These are phyloP conservation scores for Troides aeacus DNA, from an alignment of 2,888 invertebrate species.

Conservation along the genomic window DNA sequence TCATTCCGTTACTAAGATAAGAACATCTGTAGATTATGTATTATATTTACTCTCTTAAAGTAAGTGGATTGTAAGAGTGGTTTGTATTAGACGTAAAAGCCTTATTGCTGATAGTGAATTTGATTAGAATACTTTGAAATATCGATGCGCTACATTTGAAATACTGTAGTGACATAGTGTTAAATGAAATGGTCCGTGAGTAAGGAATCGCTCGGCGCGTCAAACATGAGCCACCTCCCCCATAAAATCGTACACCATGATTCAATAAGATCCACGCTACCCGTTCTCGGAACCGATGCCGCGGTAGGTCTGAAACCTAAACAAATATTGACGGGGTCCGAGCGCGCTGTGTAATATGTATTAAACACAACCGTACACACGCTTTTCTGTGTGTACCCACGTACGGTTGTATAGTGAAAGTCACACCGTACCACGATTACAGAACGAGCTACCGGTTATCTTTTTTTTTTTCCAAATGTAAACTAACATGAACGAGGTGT, in stretches of 20 bases:
- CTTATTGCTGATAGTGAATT: too few species aligned
- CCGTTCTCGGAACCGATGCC: slow-evolving; percentile 46
- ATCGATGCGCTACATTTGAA: too few species aligned
- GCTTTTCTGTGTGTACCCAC: slow-evolving; percentile 35
- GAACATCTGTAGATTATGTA: too few species aligned
- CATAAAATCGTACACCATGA: slow-evolving; percentile 32
- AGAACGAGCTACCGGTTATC: slow-evolving; percentile 26
- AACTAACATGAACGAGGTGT: neutral
- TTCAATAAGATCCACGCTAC: slow-evolving; percentile 38
- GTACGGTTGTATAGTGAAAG: slow-evolving; percentile 30
- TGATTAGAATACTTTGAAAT: too few species aligned
- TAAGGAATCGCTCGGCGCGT: slow-evolving; percentile 18
- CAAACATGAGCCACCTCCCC: slow-evolving; percentile 30
- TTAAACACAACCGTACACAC: slow-evolving; percentile 53
- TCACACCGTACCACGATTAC: slow-evolving; percentile 28
- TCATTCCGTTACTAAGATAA: too few species aligned
- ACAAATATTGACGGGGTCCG: slow-evolving; percentile 60
- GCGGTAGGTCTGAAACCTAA: slow-evolving; percentile 60
- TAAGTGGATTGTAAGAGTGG: too few species aligned
- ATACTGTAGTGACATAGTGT: neutral
- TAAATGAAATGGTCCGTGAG: slow-evolving; percentile 4
- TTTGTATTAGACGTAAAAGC: too few species aligned
- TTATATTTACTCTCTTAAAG: too few species aligned
- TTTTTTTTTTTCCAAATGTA: neutral
- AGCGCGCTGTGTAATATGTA: slow-evolving; percentile 44